Percentiles rank a stretch among this genome's conserved stretches.
phyloP scores from a whole-genome alignment of 2,888 invertebrate species.

The Macropis europaea region DNA sequence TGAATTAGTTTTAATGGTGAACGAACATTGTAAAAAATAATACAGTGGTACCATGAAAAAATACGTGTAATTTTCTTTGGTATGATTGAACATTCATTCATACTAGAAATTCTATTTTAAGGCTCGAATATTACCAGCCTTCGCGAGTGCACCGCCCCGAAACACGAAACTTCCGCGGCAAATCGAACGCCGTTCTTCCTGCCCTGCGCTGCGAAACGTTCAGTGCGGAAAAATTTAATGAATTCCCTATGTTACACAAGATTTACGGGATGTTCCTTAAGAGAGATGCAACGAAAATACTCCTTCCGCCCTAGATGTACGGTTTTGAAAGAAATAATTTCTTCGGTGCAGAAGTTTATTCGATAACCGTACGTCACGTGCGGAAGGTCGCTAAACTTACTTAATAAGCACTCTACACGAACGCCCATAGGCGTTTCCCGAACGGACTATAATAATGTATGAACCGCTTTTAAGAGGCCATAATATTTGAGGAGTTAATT shows the following conservation, averaged over 20 bases:
- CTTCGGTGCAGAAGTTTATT: too few species aligned
- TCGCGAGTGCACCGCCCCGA: slow-evolving; percentile 60
- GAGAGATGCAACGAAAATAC: too few species aligned
- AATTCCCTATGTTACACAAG: neutral
- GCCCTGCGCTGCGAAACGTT: slow-evolving; percentile 14
- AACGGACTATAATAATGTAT: too few species aligned
- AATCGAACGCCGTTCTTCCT: slow-evolving; percentile 64
- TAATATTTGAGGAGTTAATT: too few species aligned
- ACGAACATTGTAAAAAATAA: neutral
- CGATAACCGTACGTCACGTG: too few species aligned
- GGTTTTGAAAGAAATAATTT: too few species aligned
- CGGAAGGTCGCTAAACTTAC: too few species aligned
- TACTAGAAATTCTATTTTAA: slow-evolving; percentile 40
- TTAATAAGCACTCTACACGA: too few species aligned
- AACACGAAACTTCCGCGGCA: slow-evolving; percentile 74
- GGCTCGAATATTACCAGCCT: slow-evolving; percentile 28
- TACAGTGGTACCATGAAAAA: neutral
- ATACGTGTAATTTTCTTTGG: neutral
- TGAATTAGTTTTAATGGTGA: neutral
- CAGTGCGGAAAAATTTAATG: slow-evolving; percentile 6
- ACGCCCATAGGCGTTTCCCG: too few species aligned
- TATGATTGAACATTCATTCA: slow-evolving; percentile 3
- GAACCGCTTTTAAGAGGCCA: too few species aligned
- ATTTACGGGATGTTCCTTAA: too few species aligned
- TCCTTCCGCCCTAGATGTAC: too few species aligned